Evolutionary conservation across 2,888 invertebrate genomes (phyloP), one percentile per base, ranked within the genome.

Genomic region (Brachylomia viminalis): DNA sequence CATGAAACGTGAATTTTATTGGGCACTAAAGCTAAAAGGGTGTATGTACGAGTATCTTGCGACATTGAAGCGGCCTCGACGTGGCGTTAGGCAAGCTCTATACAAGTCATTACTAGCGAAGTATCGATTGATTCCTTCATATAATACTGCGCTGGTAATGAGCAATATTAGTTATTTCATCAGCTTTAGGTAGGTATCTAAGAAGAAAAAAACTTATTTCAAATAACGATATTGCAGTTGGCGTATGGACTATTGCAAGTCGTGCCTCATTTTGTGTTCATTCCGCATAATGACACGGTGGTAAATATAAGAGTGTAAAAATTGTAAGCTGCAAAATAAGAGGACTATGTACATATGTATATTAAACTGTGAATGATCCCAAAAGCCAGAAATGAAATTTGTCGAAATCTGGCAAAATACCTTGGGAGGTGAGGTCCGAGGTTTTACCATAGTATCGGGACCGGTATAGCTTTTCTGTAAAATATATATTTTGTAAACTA

Each of bases 21-120:
- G 90, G 87, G 88, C 87, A 93, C 90, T 95, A 95, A 95, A 95
- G 94, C 94, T 94, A 94, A 95, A 95, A 96, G 94, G 95, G 94
- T 94, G 93, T 92, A 91, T 93, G 93, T 92, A 91, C 90, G n/a
- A n/a, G 73, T 78, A 77, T 77, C 90, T 94, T 94, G 92, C 92
- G 93, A 93, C 94, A 94, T 93, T 93, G 92, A 92, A 95, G 86
- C 89, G 92, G 88, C 92, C 93, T 92, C 91, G 88, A 90, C 91
- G 81, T 86, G 85, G 81, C 84, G 83, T 87, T 89, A 87, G 88
- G 90, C 88, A 91, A 91, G 88, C 88, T 80, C 79, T 85, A 80
- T 82, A 79, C 71, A 72, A 83, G 78, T 68, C 80, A 79, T 84
- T 79, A 82, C 80, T 62, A 78, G 73, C 67, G 58, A 49, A 67